Base-by-base conservation (phyloP, 2,888 invertebrate genomes). In the Noctua fimbriata region DNA sequence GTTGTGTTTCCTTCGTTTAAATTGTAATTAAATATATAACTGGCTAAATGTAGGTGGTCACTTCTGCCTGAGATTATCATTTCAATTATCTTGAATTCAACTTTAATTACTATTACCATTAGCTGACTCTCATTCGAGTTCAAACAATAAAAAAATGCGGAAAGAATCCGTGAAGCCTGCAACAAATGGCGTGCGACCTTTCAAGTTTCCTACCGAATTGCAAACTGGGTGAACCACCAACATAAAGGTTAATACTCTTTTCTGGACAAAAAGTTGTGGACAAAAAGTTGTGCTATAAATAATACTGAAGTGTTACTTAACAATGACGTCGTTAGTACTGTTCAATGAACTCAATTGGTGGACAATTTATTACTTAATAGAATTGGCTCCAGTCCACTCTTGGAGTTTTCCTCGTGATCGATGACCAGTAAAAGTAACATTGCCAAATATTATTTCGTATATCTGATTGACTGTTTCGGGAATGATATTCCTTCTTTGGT, bases 381-480 rank as follows among this genome's bases (percentile, higher is more conserved):
- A 74, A 73, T 87, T 90, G 89, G 87, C 89, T 76, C 71, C 63
- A 78, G 32, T 87, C 86, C 88, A 86, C 78, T 80, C 70, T 74
- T 76, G 69, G 49, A 69, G 65, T 70, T 24, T 70, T 70, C 75
- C n/a, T 69, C 36, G 60, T 75, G 70, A 74, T 60, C 41, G 47
- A 78, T 75, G 80, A 72, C 69, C 60, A 63, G 60, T 69, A 21
- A n/a, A 63, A 74, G 65, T 47, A 44, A 41, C 81, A 79, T 76
- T 80, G 87, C 76, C 88, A 88, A 87, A 83, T 79, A 60, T 78
- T 75, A 78, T 76, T 81, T 72, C 76, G 60, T 73, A 18, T 44
- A 77, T 82, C 69, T 80, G 66, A 85, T 79, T 83, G 74, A 67
- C 44, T 76, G 65, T 76, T 83, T 78, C 14, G 32, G 36, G 32